Evolutionary conservation across 1,140 invertebrate genomes (phyloP), one percentile per base, ranked within the genome.

Genomic region (Aporrectodea caliginosa): DNA sequence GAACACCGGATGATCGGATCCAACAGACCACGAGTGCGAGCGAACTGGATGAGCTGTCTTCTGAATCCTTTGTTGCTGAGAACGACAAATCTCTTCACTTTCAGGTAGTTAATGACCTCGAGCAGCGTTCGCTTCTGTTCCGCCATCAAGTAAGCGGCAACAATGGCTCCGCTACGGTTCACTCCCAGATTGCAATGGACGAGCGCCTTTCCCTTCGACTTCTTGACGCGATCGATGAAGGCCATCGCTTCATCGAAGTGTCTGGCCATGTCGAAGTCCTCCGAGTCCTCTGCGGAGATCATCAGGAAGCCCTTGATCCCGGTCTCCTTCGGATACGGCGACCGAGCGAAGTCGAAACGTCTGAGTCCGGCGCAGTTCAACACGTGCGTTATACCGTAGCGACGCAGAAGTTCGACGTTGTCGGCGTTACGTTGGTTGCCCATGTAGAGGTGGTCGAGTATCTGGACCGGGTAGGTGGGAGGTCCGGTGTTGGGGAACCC

Each of bases 371-470:
- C 76, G 43, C 80, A 81, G 80, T 81, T 81, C 2, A 81, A 14
- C 6, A 81, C 77, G 58, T 78, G 77, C 14, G 76, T 81, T 35
- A 81, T 81, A 58, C 77, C 76, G 35, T 80, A 74, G 1, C 80
- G 33, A 22, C 70, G 33, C 76, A 81, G 43, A 30, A 35, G 32
- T 14, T 70, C 77, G 35, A 78, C 33, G 72, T 81, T 75, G 32
- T 81, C 80, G n/a, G 80, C 80, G 68, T 81, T 77, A n/a, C 71
- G 33, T 58, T 81, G 80, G 43, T 69, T 81, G 32, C 80, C 80
- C 69, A 81, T 81, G 71, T 35, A 81, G 0, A 81, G 27, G 58
- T 74, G 35, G 2, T 69, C 78, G 0, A 34, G 30, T 16, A 81
- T 69, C 35, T 78, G 75, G 1, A 70, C 69, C 32, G 77, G 69